Evolutionary conservation across 2,797 vertebrate species (phyloP).

Genomic region (Sitta carolinensis): DNA sequence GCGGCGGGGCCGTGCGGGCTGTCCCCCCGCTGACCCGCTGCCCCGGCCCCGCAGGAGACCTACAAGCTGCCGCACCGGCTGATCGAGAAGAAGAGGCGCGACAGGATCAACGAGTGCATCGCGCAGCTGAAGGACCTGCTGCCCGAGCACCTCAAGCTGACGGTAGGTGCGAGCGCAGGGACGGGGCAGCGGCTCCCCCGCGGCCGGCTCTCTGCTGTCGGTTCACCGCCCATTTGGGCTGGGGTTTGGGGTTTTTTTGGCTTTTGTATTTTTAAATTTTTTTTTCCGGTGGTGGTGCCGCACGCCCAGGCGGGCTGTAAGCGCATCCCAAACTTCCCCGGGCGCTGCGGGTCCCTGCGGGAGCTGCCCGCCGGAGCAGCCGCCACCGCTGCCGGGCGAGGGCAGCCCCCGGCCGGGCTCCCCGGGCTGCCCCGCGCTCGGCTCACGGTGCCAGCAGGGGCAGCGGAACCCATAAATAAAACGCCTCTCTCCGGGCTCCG

Average conservation of each 20-base stretch:
- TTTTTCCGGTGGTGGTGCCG: too few species aligned
- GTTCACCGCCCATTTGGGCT: background rate
- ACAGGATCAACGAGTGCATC: slow-evolving; percentile 98
- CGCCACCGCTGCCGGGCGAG: accelerated
- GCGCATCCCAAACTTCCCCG: background rate
- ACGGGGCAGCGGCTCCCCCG: background rate
- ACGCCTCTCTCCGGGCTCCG: background rate
- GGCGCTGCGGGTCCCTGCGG: background rate
- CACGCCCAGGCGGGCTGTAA: background rate
- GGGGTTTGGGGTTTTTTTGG: background rate
- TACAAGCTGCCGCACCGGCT: slow-evolving; percentile 96
- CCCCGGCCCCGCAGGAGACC: slow-evolving; percentile 83
- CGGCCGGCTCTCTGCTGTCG: background rate
- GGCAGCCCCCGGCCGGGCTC: background rate
- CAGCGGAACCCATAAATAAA: background rate
- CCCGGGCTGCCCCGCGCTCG: background rate
- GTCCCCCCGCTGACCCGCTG: background rate
- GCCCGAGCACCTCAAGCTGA: slow-evolving; percentile 97
- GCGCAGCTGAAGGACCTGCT: slow-evolving; percentile 95
- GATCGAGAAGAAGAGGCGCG: slow-evolving; percentile 97
- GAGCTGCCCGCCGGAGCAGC: background rate
- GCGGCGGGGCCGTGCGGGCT: background rate
- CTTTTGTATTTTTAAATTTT: too few species aligned
- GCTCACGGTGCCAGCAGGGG: background rate
- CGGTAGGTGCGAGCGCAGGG: slow-evolving; percentile 72